These are phyloP conservation scores for Forficula auricularia DNA, from an alignment of 1,140 invertebrate species.

Conservation along the genomic window DNA sequence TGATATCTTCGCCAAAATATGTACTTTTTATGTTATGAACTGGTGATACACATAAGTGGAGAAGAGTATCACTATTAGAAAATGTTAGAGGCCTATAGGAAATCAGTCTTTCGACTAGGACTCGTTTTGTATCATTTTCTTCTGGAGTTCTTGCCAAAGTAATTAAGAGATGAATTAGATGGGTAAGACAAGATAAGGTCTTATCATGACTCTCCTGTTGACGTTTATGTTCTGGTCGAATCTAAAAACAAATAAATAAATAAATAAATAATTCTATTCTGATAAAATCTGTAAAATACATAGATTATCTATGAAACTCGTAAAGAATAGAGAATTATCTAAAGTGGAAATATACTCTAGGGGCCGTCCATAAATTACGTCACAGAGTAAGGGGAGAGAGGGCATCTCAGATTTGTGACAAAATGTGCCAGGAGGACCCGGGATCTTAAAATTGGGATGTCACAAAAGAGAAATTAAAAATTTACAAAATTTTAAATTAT, in stretches of 20 bases:
- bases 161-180: slow-evolving; percentile 58
- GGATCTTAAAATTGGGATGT: too few species aligned
- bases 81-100: slow-evolving; percentile 16
- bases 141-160: slow-evolving; percentile 36
- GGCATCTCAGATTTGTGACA: too few species aligned
- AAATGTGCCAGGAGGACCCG: too few species aligned
- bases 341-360: too few species aligned
- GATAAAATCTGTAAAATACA: too few species aligned
- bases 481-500: too few species aligned
- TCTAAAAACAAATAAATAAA: slow-evolving; percentile 19
- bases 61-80: slow-evolving; percentile 51
- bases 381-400: too few species aligned
- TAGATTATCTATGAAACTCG: too few species aligned
- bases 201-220: slow-evolving; percentile 71
- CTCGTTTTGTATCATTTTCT: slow-evolving; percentile 24
- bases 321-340: too few species aligned
- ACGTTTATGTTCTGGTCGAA: slow-evolving; percentile 50
- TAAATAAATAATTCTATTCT: too few species aligned
- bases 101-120: slow-evolving; percentile 34
- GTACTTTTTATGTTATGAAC: slow-evolving; percentile 61
- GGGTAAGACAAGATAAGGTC: slow-evolving; percentile 58
- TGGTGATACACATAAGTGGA: slow-evolving; percentile 63
- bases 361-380: too few species aligned
- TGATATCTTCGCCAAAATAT: slow-evolving; percentile 55
- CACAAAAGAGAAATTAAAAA: too few species aligned